Base-by-base conservation (phyloP, 2,797 vertebrate genomes). In the Eremophila alpestris region DNA sequence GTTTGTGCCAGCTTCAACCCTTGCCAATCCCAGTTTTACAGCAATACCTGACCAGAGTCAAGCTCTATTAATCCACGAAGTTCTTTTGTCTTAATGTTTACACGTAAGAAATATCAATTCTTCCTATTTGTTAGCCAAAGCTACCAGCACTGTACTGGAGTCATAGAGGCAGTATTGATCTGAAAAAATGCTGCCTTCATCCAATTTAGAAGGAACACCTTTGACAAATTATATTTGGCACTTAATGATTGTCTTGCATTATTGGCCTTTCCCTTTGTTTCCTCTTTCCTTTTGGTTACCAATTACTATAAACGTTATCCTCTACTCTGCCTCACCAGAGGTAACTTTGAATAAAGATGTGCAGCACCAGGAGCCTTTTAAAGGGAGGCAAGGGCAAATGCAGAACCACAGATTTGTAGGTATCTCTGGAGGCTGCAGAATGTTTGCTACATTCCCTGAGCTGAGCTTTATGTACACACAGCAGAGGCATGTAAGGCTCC, bases 201-300 rank as follows among this genome's bases (percentile, higher is more conserved):
- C 49, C 63, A 52, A 59, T 87, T 79, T 55, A 55, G 30, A 76
- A 84, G 70, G n/a, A 92, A 79, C 13, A 40, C 4, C 18, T 91
- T 54, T 85, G 64, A 85, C 77, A 84, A 94, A 87, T 87, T 62
- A 10, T 46, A 84, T 77, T 49, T 95, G 83, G 45, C 73, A 93
- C 51, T 74, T 84, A 86, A 87, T 74, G 83, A 82, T 45, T 56
- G 54, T 34, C 63, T 75, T 65, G 52, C 48, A 43, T 82, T 93
- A 87, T 41, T 70, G 27, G 70, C 7, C 17, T 74, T 67, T 74
- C 59, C 38, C 54, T 78, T 81, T 58, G 48, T 52, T 84, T 86
- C 56, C 23, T 55, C 62, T 83, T 88, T 83, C 18, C 51, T 73
- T 90, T 79, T 82, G 56, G 87, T 91, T 73, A 69, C 27, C 52